Evolutionary conservation across 2,888 invertebrate species (phyloP).

Genomic region (Spicauda simplicius): DNA sequence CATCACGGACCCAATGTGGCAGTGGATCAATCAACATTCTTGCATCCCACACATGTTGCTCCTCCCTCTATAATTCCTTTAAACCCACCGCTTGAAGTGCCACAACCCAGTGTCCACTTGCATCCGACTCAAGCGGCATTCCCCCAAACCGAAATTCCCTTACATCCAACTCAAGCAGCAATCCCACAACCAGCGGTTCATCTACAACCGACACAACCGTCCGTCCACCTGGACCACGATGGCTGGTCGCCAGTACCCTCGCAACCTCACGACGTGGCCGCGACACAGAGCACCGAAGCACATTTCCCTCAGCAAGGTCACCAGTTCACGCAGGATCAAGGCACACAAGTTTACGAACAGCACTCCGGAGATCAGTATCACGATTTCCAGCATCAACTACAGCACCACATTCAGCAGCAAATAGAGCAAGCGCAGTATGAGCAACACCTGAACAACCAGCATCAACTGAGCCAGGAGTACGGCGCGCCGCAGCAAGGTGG

Average conservation of each 20-base stretch:
- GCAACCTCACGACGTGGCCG: constrained; percentile 53
- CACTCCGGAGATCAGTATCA: constrained; percentile 64
- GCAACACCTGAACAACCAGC: constrained; percentile 49
- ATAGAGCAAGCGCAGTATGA: constrained; percentile 64
- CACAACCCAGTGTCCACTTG: constrained; percentile 48
- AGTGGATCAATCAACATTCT: constrained; percentile 48
- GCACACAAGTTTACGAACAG: constrained; percentile 71
- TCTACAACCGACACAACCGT: constrained; percentile 47
- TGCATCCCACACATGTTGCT: constrained; percentile 52
- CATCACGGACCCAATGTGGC: constrained; percentile 51
- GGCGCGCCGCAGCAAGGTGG: constrained; percentile 45
- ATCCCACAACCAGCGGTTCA: constrained; percentile 51
- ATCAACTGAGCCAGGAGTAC: constrained; percentile 52
- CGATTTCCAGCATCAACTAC: constrained; percentile 68
- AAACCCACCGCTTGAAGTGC: constrained; percentile 48
- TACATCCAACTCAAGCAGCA: constrained; percentile 48
- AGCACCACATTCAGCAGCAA: constrained; percentile 74
- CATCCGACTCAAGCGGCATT: constrained; percentile 47
- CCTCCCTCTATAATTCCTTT: constrained; percentile 48
- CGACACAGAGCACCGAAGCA: constrained; percentile 50
- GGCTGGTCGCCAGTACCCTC: constrained; percentile 76
- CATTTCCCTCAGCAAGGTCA: constrained; percentile 58
- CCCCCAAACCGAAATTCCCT: constrained; percentile 48
- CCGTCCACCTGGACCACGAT: constrained; percentile 62
- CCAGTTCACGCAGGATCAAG: constrained; percentile 70